phyloP scores from a whole-genome alignment of 2,888 invertebrate species.

The Lysandra bellargus region DNA sequence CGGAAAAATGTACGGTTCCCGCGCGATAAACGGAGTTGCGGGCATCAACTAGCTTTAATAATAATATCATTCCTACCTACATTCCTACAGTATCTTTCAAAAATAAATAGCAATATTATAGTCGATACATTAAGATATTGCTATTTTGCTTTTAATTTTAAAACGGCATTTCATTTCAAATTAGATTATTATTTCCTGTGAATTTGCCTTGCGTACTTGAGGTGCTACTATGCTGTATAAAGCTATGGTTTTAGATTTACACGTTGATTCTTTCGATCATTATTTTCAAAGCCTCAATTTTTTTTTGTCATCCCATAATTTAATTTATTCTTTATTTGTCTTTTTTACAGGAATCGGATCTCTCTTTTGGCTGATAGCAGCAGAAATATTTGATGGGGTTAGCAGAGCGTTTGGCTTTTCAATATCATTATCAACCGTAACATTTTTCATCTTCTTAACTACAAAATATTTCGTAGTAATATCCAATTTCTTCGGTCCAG shows the following conservation, averaged over 20 bases:
- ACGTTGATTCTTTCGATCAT: too few species aligned
- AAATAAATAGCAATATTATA: background rate
- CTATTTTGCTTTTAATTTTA: background rate
- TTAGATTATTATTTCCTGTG: background rate
- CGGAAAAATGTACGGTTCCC: too few species aligned
- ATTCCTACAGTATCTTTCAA: background rate
- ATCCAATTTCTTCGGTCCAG: slow-evolving; percentile 48
- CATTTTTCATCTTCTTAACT: slow-evolving; percentile 47
- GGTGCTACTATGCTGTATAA: too few species aligned
- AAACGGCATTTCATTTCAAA: background rate
- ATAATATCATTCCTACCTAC: too few species aligned
- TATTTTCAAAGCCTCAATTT: too few species aligned
- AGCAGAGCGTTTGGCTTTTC: slow-evolving; percentile 53
- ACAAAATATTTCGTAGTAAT: slow-evolving; percentile 53
- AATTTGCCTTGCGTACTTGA: too few species aligned
- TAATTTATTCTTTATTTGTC: background rate
- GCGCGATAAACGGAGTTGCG: too few species aligned
- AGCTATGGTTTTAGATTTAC: too few species aligned
- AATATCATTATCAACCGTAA: slow-evolving; percentile 40
- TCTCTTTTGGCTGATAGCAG: slow-evolving; percentile 52
- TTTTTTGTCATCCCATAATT: background rate
- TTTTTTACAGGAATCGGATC: slow-evolving; percentile 56
- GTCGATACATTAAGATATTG: background rate
- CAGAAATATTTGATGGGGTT: slow-evolving; percentile 58
- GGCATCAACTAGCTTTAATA: too few species aligned